Evolutionary conservation across 2,113 vertebrate genomes (phyloP), one percentile per base, ranked within the genome.

Genomic region (Corydoras maculifer): DNA sequence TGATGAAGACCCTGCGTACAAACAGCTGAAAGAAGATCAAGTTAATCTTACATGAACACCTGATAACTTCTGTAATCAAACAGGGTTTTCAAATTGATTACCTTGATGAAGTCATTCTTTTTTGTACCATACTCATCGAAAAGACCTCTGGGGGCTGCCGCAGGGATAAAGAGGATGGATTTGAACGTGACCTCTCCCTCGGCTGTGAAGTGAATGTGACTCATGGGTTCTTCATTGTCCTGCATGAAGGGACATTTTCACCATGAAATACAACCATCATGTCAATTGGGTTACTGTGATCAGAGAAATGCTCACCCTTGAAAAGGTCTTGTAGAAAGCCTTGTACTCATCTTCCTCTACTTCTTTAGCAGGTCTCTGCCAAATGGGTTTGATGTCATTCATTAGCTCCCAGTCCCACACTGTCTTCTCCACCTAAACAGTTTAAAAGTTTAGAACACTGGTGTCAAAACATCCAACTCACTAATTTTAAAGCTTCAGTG

Each of bases 391-490:
- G 78, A 99, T 99, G 61, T 99, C 96, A 78, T 99, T 99, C 96
- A 99, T 98, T 62, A 99, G 92, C 74, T 97, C 96, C 97, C 97
- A 99, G 53, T 99, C 96, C 97, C 97, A 99, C 68, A 99, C 94
- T 2, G 97, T 99, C 88, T 99, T 99, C 81, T 97, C 94, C 77
- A 99, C 96, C 96, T 99, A 74, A 2, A 74, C 9, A 77, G 2
- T 79, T 57, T 5, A 29, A 30, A 1, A 8, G 35, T 9, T 72
- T 18, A 32, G 15, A 9, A 25, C 7, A 43, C 2, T 43, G 18
- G 18, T 25, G 35, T 43, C 35, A 43, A 43, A 43, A 43, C 7
- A 43, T 43, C 35, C 7, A 43, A 43, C 7, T 8, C 7, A 8
- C 35, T 43, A 43, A 4, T 43, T 5, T 43, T 43, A 43, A 43